These are phyloP conservation scores for Napeogenes sylphis DNA, from an alignment of 2,888 invertebrate genomes.

Conservation along the genomic window DNA sequence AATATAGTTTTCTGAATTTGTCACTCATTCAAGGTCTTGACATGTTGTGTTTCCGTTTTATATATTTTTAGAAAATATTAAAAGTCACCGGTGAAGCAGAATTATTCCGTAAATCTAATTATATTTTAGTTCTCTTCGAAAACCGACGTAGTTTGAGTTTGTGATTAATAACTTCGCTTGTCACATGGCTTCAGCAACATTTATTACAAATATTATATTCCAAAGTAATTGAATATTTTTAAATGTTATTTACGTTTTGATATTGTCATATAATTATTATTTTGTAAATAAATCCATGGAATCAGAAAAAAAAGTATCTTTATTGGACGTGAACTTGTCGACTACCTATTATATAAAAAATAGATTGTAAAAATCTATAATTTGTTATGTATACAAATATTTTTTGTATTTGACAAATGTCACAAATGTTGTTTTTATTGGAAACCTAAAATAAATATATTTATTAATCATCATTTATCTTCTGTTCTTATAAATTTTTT, in stretches of 20 bases:
- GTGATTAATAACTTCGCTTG: slow-evolving; percentile 66
- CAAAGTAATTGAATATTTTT: not conserved
- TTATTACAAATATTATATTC: slow-evolving; percentile 34
- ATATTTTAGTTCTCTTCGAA: slow-evolving; percentile 48
- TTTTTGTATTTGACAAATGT: too few relatives aligned
- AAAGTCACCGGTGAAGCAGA: slow-evolving; percentile 33
- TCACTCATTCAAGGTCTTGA: slow-evolving; percentile 20
- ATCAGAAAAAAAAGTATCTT: not conserved
- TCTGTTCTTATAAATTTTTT: too few relatives aligned
- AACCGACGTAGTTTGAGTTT: slow-evolving; percentile 47
- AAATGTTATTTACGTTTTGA: slow-evolving; percentile 5
- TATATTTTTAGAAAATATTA: slow-evolving; percentile 30
- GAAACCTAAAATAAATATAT: too few relatives aligned
- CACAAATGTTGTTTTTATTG: too few relatives aligned
- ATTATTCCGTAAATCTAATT: slow-evolving; percentile 39
- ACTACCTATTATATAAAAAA: too few relatives aligned
- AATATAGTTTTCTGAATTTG: slow-evolving; percentile 3
- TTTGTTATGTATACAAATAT: too few relatives aligned
- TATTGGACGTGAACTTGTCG: too few relatives aligned
- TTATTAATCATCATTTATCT: too few relatives aligned
- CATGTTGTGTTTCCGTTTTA: slow-evolving; percentile 20
- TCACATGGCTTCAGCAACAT: slow-evolving; percentile 56
- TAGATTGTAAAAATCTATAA: too few relatives aligned
- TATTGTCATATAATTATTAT: slow-evolving; percentile 6
- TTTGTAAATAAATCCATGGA: not conserved